Conservation (phyloP, 2,113 vertebrate species). For the Hyla sarda region DNA sequence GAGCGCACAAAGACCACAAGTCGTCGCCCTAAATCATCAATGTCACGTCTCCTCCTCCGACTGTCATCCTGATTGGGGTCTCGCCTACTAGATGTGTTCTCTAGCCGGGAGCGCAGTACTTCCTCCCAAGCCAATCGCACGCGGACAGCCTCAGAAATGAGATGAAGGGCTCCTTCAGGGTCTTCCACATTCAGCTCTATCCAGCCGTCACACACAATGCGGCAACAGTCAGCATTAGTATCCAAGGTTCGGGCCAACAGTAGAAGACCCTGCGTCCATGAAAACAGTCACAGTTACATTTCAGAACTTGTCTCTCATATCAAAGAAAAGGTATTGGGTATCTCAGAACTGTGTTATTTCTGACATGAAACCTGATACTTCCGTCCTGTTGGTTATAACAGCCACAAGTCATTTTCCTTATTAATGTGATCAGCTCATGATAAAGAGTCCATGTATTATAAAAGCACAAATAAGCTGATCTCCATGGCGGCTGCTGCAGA, state of each 20-base stretch:
- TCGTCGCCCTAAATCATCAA: constrained; percentile 70
- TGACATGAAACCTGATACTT: no score
- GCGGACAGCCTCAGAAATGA: constrained; percentile 74
- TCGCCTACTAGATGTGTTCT: not conserved
- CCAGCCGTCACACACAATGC: constrained; percentile 87
- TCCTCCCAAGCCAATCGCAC: constrained; percentile 81
- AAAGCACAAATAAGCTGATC: no score
- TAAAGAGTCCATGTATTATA: no score
- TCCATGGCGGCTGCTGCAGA: no score
- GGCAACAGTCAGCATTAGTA: constrained; percentile 83
- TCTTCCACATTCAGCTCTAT: constrained; percentile 79
- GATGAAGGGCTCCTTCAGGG: constrained; percentile 68
- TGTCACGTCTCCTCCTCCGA: constrained; percentile 12
- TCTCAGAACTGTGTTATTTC: no score
- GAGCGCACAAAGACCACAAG: constrained; percentile 77
- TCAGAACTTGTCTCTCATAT: not conserved
- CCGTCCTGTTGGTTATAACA: no score
- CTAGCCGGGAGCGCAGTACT: constrained; percentile 77
- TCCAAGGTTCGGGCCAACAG: constrained; percentile 84
- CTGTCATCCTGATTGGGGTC: constrained; percentile 56
- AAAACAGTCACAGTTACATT: not conserved
- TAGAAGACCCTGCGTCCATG: constrained; percentile 77
- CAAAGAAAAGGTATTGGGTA: not conserved
- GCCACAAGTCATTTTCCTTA: no score
- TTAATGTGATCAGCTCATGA: no score